Evolutionary conservation across 2,888 invertebrate species (phyloP).

Genomic region (Melinaea menophilus): DNA sequence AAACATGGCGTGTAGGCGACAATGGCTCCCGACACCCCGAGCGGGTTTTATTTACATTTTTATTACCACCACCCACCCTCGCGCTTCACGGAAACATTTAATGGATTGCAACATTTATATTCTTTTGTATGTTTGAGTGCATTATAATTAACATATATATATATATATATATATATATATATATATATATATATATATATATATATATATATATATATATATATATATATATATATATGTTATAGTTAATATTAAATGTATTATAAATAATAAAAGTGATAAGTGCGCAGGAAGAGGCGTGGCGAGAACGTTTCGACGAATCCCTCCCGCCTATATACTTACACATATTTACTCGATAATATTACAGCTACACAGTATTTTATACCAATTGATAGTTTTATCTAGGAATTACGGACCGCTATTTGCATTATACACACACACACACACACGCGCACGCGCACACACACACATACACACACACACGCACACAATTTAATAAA

Average conservation of each 20-base stretch:
- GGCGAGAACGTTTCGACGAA: slow-evolving; percentile 48
- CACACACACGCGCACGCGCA: too few species aligned
- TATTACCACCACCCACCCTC: slow-evolving; percentile 47
- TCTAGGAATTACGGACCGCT: not conserved
- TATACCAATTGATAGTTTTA: slow-evolving; percentile 4
- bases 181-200: not conserved
- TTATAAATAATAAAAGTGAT: not conserved
- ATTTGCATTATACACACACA: too few species aligned
- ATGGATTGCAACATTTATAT: slow-evolving; percentile 10
- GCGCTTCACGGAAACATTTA: slow-evolving; percentile 6
- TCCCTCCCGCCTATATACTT: slow-evolving; percentile 9
- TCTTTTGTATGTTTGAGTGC: not conserved
- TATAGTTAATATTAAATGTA: not conserved
- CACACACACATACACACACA: too few species aligned
- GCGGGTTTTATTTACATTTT: slow-evolving; percentile 53
- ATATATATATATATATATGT: not conserved
- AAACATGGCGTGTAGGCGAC: slow-evolving; percentile 21
- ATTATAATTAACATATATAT: not conserved
- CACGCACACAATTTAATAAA: too few species aligned
- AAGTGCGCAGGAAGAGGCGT: slow-evolving; percentile 67
- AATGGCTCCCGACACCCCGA: slow-evolving; percentile 28
- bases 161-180: not conserved
- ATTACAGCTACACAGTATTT: not conserved
- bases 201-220: not conserved
- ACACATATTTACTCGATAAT: slow-evolving; percentile 14